A percentile compares a stretch with the other conserved stretches of the same genome.
These are phyloP conservation scores for Phylloscopus trochilus DNA, from an alignment of 2,113 vertebrate species.

Conservation along the genomic window DNA sequence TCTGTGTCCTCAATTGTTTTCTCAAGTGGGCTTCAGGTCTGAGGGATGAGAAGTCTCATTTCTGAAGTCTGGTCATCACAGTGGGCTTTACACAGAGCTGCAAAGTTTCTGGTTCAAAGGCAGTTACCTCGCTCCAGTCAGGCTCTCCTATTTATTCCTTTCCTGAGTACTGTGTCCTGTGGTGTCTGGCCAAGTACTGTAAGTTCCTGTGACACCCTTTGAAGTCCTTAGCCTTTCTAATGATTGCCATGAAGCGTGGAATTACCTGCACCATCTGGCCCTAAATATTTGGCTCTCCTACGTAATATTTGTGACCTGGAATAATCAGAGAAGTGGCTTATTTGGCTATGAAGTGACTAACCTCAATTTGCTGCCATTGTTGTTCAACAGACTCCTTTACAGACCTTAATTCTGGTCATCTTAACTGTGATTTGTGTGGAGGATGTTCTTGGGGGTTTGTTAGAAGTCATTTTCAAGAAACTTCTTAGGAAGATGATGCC, in stretches of 20 bases:
- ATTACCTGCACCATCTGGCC: background rate
- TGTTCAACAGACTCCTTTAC: background rate
- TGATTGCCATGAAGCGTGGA: background rate
- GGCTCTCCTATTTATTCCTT: background rate
- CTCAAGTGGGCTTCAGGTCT: background rate
- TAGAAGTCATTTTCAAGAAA: background rate
- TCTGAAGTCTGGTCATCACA: background rate
- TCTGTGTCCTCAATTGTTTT: background rate
- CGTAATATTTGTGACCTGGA: background rate
- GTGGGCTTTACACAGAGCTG: background rate
- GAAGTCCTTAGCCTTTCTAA: background rate
- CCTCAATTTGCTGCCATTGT: background rate
- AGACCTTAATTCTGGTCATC: background rate
- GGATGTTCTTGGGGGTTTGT: background rate
- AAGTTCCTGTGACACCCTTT: background rate
- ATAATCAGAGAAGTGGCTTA: background rate
- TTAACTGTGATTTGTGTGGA: background rate
- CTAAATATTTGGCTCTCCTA: background rate
- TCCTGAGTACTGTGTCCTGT: background rate
- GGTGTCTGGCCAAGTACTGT: fast-evolving
- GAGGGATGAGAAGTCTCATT: background rate
- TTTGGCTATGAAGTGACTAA: background rate
- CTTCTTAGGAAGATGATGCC: background rate
- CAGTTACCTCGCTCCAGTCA: background rate
- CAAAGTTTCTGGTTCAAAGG: background rate